These are phyloP conservation scores for Eupithecia dodoneata DNA, from an alignment of 2,888 invertebrate species.

Conservation along the genomic window DNA sequence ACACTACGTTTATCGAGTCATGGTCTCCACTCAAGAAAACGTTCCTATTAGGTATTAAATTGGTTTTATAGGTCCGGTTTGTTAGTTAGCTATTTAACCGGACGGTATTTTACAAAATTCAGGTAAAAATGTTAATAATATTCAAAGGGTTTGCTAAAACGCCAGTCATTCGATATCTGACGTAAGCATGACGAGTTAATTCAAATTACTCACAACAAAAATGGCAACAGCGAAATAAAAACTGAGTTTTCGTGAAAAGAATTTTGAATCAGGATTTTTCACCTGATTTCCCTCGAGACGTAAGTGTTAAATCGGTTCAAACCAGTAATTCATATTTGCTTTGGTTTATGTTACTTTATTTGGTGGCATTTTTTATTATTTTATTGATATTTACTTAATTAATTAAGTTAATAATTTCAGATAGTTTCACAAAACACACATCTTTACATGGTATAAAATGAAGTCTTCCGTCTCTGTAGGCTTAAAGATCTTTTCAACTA, in stretches of 20 bases:
- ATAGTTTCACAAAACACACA: neutral
- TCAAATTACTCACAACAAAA: neutral
- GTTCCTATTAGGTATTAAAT: neutral
- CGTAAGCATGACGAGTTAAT: conserved; percentile 2
- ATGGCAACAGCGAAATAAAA: conserved; percentile 6
- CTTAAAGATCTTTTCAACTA: no score
- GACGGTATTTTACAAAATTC: neutral
- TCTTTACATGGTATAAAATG: no score
- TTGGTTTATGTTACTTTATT: conserved; percentile 1
- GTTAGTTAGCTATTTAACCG: neutral
- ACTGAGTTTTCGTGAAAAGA: conserved; percentile 12
- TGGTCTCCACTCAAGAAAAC: no score
- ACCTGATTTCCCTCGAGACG: conserved; percentile 27
- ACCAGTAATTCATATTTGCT: conserved; percentile 17
- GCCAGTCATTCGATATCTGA: neutral
- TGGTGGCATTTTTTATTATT: neutral
- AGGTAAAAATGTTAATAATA: neutral
- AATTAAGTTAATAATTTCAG: neutral
- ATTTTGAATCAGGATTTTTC: conserved; percentile 22
- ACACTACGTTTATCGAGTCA: no score
- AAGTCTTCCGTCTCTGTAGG: no score
- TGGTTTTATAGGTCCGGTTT: neutral
- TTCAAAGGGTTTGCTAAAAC: neutral
- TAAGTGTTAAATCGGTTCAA: conserved; percentile 18
- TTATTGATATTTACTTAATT: neutral